Base-by-base conservation (phyloP, 2,113 vertebrate species). In the Malurus melanocephalus region DNA sequence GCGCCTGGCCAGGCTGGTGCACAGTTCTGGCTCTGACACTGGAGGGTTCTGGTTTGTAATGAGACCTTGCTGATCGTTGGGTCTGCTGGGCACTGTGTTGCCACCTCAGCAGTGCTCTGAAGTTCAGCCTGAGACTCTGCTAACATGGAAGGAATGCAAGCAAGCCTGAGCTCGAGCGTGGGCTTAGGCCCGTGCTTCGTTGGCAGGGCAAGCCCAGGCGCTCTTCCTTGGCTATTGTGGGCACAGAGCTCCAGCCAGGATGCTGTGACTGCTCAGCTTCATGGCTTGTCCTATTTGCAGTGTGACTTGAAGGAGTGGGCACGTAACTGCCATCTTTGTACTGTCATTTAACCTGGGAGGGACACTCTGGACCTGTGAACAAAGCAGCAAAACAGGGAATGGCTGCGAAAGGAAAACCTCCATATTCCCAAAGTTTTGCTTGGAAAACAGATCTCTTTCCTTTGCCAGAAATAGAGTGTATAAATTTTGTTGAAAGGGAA, bases 1-100 rank as follows among this genome's bases (percentile, higher is more conserved):
- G 18, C 18, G 43, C 43, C 45, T 24, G 17, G 7, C 0, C 2
- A 12, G 35, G 4, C 1, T 0, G 7, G 7, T 28, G 5, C 1
- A 2, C 0, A 0, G 10, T 5, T 55, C 35, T 12, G 3, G 27
- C 69, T 5, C 1, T 5, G 13, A 38, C 22, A 0, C 40, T 1
- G 3, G 16, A 30, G 13, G 3, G 8, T 6, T 2, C 30, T 16
- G 3, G 26, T 38, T 18, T 7, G 11, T 28, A 1, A 0, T 15
- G 57, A 16, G n/a, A 33, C 71, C 20, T 67, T 5, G 16, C 65
- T 46, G 74, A 2, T 14, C 27, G 56, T 3, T 32, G 72, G 43
- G 18, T 57, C 68, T 86, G 67, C 55, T 46, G 72, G 51, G 14
- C 68, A 78, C 64, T 57, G 46, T 14, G 67, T 61, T 87, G 60